Evolutionary conservation across 1,140 invertebrate genomes (phyloP), one percentile per base, ranked within the genome.

Genomic region (Hyles euphorbiae): DNA sequence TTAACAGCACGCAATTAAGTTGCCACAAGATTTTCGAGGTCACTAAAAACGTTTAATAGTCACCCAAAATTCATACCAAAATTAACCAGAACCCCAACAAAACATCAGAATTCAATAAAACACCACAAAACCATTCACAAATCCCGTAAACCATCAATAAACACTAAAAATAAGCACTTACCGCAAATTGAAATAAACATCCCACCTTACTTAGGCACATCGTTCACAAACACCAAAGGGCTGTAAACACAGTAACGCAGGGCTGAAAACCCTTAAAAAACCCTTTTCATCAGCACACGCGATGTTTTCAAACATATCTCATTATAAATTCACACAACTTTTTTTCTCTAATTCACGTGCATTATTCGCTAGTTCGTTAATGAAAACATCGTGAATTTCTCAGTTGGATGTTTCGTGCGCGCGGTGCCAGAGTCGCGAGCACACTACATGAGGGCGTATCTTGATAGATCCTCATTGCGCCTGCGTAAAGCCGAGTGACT

Each of bases 391-490:
- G 73, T 55, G 58, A 55, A 40, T 61, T 34, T 51, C 53, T 5
- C 48, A 55, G 34, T 45, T 34, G 46, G 49, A 47, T 52, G 53
- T 34, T 47, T 71, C 76, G 81, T 83, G 79, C 72, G 60, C 54
- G 40, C 67, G 34, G 56, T 44, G 34, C 74, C 70, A 72, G 61
- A 47, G 74, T 63, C 71, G 73, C 70, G 62, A 64, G 63, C 68
- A 71, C 70, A 87, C 82, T 87, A 85, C 76, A 58, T 78, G 77
- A 81, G 78, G 75, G 80, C 81, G 81, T 85, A 81, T 72, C 74
- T 74, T 71, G 67, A 75, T 59, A 68, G 59, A 59, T 62, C 69
- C 66, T 72, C 70, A 79, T 44, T 79, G 81, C 85, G 85, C 85
- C 60, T 88, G 85, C 85, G 83, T 78, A 63, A 60, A 78, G 71